Evolutionary conservation across 92 coral and sea anemone genomes (phyloP).

Genomic region (Desmophyllum pertusum): DNA sequence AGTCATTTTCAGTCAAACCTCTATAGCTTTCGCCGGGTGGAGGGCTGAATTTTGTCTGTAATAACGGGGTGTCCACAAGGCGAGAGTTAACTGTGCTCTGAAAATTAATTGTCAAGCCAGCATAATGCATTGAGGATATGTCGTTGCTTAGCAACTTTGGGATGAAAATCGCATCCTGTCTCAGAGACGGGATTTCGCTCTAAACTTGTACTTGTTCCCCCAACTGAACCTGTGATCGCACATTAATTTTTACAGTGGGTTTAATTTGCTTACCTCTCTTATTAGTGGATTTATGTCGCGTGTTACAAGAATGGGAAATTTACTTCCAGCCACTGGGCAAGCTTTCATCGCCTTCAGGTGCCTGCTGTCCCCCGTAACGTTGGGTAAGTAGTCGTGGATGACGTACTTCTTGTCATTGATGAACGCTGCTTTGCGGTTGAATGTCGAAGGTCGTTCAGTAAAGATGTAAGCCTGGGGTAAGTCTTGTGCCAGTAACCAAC

Average conservation of each 20-base stretch:
- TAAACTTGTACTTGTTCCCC: no score
- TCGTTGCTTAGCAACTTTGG: no score
- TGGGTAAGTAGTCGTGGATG: conserved; percentile 69
- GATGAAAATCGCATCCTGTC: no score
- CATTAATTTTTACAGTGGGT: not conserved
- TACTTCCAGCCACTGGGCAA: conserved; percentile 83
- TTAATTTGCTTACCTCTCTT: conserved; percentile 45
- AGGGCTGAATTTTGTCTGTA: no score
- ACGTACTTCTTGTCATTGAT: conserved; percentile 71
- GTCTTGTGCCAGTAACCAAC: conserved; percentile 74
- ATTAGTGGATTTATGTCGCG: conserved; percentile 67
- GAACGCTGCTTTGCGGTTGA: conserved; percentile 68
- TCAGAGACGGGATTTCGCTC: no score
- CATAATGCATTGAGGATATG: no score
- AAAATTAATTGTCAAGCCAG: no score
- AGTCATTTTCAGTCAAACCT: no score
- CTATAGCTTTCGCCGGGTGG: no score
- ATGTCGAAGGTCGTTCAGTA: conserved; percentile 77
- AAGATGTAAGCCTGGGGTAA: conserved; percentile 73
- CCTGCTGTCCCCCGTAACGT: conserved; percentile 55
- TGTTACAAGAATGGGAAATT: conserved; percentile 67
- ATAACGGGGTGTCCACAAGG: no score
- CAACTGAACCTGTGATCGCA: not conserved
- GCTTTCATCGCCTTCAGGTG: conserved; percentile 78
- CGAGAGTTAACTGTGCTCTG: no score